phyloP scores from a whole-genome alignment of 2,797 vertebrate species.

The Tadarida brasiliensis region DNA sequence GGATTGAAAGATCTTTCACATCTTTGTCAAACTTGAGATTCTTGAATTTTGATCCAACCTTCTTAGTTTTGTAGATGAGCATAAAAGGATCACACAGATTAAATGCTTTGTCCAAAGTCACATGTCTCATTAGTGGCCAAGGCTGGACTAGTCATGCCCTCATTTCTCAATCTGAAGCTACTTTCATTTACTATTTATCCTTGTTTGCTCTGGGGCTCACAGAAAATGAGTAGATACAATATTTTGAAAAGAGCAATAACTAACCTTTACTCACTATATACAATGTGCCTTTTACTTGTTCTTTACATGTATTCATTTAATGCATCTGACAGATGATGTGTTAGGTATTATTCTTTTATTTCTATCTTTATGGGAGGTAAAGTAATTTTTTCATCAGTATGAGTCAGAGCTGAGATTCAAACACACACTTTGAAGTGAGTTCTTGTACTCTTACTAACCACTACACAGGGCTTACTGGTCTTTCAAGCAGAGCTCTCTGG shows the following conservation, averaged over 20 bases:
- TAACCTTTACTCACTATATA: not conserved
- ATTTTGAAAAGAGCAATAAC: not conserved
- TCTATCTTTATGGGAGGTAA: not conserved
- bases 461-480: not conserved
- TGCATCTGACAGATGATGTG: not conserved
- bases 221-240: not conserved
- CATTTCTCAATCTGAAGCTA: not conserved
- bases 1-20: not conserved
- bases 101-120: slow-evolving; percentile 10
- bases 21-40: slow-evolving; percentile 18
- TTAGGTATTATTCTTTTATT: not conserved
- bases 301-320: not conserved
- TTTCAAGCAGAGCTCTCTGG: not conserved
- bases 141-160: not conserved
- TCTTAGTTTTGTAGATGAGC: not conserved
- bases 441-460: not conserved
- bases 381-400: not conserved
- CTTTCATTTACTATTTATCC: not conserved
- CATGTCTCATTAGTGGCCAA: not conserved
- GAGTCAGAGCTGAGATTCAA: not conserved
- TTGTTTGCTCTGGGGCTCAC: not conserved
- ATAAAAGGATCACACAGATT: not conserved
- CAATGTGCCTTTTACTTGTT: not conserved
- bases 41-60: not conserved
- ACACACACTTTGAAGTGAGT: not conserved